Evolutionary conservation across 2,113 vertebrate genomes (phyloP).

Genomic region (Rhadina sibilatrix): DNA sequence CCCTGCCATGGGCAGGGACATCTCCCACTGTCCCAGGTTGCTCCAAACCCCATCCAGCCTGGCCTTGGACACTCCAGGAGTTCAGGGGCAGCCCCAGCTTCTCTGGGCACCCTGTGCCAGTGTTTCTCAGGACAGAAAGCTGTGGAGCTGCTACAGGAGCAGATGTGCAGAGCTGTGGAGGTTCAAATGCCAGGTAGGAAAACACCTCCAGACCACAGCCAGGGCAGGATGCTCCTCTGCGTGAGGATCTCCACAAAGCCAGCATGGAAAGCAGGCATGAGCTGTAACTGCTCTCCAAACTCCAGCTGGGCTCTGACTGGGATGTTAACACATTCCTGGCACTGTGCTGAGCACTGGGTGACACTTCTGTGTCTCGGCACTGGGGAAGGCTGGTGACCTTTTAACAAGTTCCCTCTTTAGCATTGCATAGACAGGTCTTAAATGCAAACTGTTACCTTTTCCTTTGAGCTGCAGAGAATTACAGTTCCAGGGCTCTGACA

Average conservation of each 20-base stretch:
- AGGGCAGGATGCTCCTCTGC: background rate
- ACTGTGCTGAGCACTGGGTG: background rate
- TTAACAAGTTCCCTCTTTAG: background rate
- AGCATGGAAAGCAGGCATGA: background rate
- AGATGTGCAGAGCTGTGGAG: background rate
- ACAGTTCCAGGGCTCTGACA: background rate
- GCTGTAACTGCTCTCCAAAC: background rate
- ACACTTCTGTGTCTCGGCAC: background rate
- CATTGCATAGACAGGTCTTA: background rate
- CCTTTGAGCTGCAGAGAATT: background rate
- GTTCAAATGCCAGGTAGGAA: background rate
- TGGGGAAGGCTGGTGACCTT: background rate
- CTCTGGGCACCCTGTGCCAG: background rate
- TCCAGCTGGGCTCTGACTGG: background rate
- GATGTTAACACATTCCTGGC: background rate
- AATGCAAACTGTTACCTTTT: background rate
- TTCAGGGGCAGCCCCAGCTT: background rate
- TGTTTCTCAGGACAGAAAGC: background rate
- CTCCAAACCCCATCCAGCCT: fast-evolving
- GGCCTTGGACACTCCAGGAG: background rate
- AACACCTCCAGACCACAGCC: fast-evolving
- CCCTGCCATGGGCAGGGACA: background rate
- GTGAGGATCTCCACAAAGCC: background rate
- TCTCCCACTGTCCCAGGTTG: fast-evolving
- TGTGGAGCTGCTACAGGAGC: background rate